Percentiles rank a stretch among this genome's conserved stretches.
Evolutionary conservation across 2,888 invertebrate genomes (phyloP).

Genomic region (Perizoma affinitatum): DNA sequence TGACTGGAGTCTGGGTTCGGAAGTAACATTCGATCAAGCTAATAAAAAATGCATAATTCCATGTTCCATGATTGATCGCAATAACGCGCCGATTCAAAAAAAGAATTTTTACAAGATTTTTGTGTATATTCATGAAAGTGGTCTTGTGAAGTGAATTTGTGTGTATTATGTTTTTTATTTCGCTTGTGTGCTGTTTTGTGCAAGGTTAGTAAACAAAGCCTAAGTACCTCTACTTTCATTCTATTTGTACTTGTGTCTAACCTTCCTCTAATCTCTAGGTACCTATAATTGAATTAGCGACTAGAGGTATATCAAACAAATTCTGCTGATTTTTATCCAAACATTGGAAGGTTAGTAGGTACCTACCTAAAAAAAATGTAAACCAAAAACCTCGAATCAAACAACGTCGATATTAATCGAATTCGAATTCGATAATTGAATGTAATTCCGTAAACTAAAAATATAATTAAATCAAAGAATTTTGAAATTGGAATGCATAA

Average conservation of each 20-base stretch:
- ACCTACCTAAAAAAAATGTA: too few relatives aligned
- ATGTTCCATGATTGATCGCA: slow-evolving; percentile 71
- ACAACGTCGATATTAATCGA: too few relatives aligned
- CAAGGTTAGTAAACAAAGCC: slow-evolving; percentile 72
- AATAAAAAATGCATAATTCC: slow-evolving; percentile 83
- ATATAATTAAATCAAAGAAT: too few relatives aligned
- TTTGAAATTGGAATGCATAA: too few relatives aligned
- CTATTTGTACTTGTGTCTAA: not conserved
- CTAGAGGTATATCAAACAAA: too few relatives aligned
- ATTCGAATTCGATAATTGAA: too few relatives aligned
- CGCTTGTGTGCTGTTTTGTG: slow-evolving; percentile 45
- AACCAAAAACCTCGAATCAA: too few relatives aligned
- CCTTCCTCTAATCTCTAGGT: not conserved
- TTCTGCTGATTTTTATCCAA: too few relatives aligned
- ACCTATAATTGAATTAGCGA: too few relatives aligned
- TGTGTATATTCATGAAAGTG: slow-evolving; percentile 39
- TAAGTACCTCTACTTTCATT: too few relatives aligned
- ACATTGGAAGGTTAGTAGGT: too few relatives aligned
- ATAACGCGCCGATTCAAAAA: slow-evolving; percentile 56
- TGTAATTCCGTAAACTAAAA: too few relatives aligned
- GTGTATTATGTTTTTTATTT: slow-evolving; percentile 57
- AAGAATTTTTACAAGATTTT: slow-evolving; percentile 52
- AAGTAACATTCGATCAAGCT: slow-evolving; percentile 73
- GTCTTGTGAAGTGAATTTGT: slow-evolving; percentile 25
- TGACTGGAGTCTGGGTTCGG: slow-evolving; percentile 44